Evolutionary conservation across 2,113 vertebrate genomes (phyloP).

Genomic region (Ondatra zibethicus): DNA sequence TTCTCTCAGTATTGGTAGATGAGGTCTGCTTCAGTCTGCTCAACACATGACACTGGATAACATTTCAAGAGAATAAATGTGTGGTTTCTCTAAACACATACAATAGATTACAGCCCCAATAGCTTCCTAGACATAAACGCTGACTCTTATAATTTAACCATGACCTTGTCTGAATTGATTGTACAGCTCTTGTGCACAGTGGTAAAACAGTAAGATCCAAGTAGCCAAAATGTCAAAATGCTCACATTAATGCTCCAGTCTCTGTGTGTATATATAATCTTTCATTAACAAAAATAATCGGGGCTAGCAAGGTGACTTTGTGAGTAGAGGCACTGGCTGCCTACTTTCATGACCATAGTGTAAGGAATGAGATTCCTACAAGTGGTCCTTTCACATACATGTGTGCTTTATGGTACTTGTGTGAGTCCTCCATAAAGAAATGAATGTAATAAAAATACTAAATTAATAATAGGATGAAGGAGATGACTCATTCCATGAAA

Average conservation of each 20-base stretch:
- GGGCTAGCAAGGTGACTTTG: background rate
- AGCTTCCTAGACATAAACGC: constrained; percentile 45
- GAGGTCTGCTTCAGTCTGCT: constrained; percentile 22
- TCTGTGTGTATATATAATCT: background rate
- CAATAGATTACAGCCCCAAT: constrained; percentile 26
- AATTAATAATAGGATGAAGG: background rate
- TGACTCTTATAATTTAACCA: constrained; percentile 62
- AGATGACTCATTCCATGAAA: background rate
- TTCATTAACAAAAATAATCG: background rate
- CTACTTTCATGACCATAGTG: background rate
- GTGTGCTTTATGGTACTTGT: background rate
- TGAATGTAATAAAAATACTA: too few species aligned
- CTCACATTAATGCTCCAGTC: background rate
- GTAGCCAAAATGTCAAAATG: constrained; percentile 12
- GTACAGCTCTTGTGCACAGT: background rate
- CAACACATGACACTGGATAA: constrained; percentile 58
- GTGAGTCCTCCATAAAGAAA: too few species aligned
- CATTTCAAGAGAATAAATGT: constrained; percentile 65
- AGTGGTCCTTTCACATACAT: too few species aligned
- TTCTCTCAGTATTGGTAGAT: constrained; percentile 30
- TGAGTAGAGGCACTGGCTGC: background rate
- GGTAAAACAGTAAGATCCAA: background rate
- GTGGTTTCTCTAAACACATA: constrained; percentile 60
- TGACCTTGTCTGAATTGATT: constrained; percentile 63
- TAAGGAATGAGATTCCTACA: background rate